Evolutionary conservation across 2,888 invertebrate species (phyloP).

Genomic region (Geotrupes spiniger): DNA sequence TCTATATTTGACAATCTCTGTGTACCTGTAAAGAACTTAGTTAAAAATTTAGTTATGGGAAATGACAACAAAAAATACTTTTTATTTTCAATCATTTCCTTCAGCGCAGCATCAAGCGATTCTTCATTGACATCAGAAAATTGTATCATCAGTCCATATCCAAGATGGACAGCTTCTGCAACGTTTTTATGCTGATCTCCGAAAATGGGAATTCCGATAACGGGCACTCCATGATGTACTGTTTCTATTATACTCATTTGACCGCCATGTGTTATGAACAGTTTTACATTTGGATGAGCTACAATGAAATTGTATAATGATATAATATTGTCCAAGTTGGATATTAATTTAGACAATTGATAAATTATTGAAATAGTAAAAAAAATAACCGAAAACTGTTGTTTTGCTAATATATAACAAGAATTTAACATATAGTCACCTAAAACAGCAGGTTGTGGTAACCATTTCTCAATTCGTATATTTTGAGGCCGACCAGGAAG

Average conservation of each 20-base stretch:
- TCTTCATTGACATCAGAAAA: constrained; percentile 23
- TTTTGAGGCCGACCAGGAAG: constrained; percentile 45
- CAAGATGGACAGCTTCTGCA: constrained; percentile 15
- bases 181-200: constrained; percentile 20
- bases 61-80: constrained; percentile 18
- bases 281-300: constrained; percentile 15
- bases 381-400: too few relatives aligned
- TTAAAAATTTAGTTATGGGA: background rate
- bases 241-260: constrained; percentile 19
- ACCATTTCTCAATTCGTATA: constrained; percentile 48
- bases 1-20: constrained; percentile 27
- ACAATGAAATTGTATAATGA: too few relatives aligned
- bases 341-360: too few relatives aligned
- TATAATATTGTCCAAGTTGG: too few relatives aligned
- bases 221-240: constrained; percentile 14
- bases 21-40: constrained; percentile 9
- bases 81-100: constrained; percentile 24
- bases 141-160: constrained; percentile 24
- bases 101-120: constrained; percentile 18
- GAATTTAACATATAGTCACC: too few relatives aligned
- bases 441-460: constrained; percentile 46
- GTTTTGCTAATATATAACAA: too few relatives aligned
- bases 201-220: constrained; percentile 20
- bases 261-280: constrained; percentile 22
- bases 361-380: too few relatives aligned